A percentile compares a stretch with the other conserved stretches of the same genome.
Conservation (phyloP, 2,113 vertebrate genomes). For the Ancistrus triradiatus region DNA sequence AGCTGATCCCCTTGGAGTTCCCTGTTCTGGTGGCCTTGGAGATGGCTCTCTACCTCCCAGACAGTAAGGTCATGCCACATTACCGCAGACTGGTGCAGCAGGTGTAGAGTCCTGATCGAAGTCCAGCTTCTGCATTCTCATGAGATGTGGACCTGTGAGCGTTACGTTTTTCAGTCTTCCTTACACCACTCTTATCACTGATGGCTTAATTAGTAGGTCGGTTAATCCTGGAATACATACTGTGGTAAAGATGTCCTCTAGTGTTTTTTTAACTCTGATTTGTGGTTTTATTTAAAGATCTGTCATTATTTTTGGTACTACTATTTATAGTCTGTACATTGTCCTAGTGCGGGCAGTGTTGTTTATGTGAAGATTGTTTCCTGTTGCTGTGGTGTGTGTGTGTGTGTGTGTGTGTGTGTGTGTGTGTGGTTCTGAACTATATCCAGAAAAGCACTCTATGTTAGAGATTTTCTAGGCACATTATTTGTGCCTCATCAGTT, state of each 20-base stretch:
- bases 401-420: too few relatives aligned
- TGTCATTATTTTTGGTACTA: conserved; percentile 46
- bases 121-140: conserved; percentile 1
- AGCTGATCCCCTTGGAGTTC: conserved; percentile 91
- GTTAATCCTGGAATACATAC: neutral
- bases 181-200: conserved; percentile 16
- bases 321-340: conserved; percentile 42
- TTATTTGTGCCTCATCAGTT: conserved; percentile 41
- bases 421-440: conserved; percentile 53
- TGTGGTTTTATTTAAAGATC: neutral
- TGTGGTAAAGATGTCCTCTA: too few relatives aligned
- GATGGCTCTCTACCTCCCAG: conserved; percentile 92
- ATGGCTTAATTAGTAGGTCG: neutral
- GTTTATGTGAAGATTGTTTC: too few relatives aligned
- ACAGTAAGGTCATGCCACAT: conserved; percentile 94
- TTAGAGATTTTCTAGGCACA: conserved; percentile 60
- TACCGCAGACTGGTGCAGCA: conserved; percentile 91
- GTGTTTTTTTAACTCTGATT: neutral
- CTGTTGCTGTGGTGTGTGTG: too few relatives aligned
- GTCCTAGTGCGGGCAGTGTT: conserved; percentile 31
- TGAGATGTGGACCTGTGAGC: neutral
- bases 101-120: conserved; percentile 66
- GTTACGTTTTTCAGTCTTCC: conserved; percentile 18
- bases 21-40: conserved; percentile 94
- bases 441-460: conserved; percentile 61